These are phyloP conservation scores for Pogonophryne albipinna DNA, from an alignment of 2,797 vertebrate genomes.

Conservation along the genomic window DNA sequence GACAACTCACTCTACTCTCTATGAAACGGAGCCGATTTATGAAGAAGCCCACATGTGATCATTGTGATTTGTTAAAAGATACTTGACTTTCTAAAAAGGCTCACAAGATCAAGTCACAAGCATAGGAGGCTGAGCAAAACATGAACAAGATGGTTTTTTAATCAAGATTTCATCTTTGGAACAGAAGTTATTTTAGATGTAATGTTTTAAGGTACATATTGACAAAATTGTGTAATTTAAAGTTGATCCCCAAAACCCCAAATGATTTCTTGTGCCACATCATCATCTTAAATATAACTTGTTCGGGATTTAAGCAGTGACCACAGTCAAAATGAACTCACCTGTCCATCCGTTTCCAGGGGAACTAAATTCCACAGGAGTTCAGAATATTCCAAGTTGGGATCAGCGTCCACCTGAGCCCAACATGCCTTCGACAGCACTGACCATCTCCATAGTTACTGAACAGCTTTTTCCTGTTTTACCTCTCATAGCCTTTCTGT, in stretches of 20 bases:
- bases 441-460: conserved; percentile 39
- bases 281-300: neutral
- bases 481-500: conserved; percentile 32
- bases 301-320: neutral
- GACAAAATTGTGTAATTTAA: neutral
- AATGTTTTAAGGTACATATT: neutral
- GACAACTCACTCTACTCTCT: conserved; percentile 52
- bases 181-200: neutral
- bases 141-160: conserved; percentile 4
- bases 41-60: conserved; percentile 39
- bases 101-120: conserved; percentile 18
- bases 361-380: conserved; percentile 47
- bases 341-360: conserved; percentile 62
- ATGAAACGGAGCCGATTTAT: conserved; percentile 24
- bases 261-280: too few species aligned
- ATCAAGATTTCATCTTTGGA: neutral
- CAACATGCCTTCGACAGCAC: conserved; percentile 23
- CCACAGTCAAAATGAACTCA: conserved; percentile 51
- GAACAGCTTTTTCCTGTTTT: conserved; percentile 19
- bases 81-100: conserved; percentile 12
- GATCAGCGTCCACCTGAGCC: conserved; percentile 72
- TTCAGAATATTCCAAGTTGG: conserved; percentile 51
- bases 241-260: too few species aligned
- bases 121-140: conserved; percentile 20
- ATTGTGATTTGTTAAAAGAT: conserved; percentile 36